Conservation (phyloP, 2,888 invertebrate genomes). For the Arctia plantaginis region DNA sequence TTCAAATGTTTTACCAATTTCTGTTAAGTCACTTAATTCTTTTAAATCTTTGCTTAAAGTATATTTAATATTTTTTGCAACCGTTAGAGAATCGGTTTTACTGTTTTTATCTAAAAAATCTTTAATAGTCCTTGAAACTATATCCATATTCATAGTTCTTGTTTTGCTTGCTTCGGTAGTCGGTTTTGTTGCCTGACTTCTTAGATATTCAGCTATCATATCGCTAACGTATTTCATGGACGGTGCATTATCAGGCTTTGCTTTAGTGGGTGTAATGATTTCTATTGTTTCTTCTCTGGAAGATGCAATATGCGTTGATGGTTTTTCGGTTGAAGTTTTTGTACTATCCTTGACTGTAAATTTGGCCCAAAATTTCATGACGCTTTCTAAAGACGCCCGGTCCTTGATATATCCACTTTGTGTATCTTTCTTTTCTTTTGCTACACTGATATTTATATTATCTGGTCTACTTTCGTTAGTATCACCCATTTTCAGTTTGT, state of each 20-base stretch:
- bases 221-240: conserved; percentile 52
- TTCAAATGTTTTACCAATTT: conserved; percentile 7
- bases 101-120: conserved; percentile 26
- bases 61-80: neutral
- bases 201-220: conserved; percentile 53
- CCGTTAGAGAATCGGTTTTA: neutral
- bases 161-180: conserved; percentile 33
- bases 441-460: conserved; percentile 18
- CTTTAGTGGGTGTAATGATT: conserved; percentile 2
- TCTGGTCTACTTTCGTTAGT: conserved; percentile 4
- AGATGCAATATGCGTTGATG: neutral
- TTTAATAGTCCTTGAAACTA: conserved; percentile 42
- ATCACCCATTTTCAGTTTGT: conserved; percentile 7
- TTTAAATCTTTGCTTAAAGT: neutral
- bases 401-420: conserved; percentile 30
- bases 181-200: conserved; percentile 38
- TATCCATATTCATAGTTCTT: conserved; percentile 23
- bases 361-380: conserved; percentile 54
- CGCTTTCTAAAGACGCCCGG: conserved; percentile 50
- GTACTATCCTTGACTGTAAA: conserved; percentile 21
- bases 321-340: conserved; percentile 5
- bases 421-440: conserved; percentile 20
- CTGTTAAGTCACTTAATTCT: conserved; percentile 7
- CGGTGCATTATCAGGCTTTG: conserved; percentile 28
- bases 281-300: conserved; percentile 2